phyloP scores from a whole-genome alignment of 2,888 invertebrate species.

The Priocnemis perturbator region DNA sequence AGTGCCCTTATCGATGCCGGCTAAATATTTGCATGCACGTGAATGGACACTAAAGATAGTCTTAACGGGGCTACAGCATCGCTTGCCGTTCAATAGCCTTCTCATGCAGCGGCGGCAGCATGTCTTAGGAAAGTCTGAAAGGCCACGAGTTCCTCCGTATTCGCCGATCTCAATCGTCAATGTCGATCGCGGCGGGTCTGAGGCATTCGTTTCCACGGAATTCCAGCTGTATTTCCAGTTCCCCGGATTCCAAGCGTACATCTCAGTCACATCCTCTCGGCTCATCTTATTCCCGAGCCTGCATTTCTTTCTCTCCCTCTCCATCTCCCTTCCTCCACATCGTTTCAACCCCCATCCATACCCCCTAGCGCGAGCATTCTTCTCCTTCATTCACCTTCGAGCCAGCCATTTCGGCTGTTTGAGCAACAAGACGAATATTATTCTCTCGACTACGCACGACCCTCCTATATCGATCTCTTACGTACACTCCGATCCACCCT shows the following conservation, averaged over 20 bases:
- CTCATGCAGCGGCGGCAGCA: too few relatives aligned
- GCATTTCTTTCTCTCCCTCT: not conserved
- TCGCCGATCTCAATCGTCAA: slow-evolving; percentile 2
- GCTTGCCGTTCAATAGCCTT: too few relatives aligned
- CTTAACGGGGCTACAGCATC: too few relatives aligned
- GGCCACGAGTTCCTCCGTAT: not conserved
- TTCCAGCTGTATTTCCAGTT: slow-evolving; percentile 7
- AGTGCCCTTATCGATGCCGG: too few relatives aligned
- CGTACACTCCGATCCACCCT: not conserved
- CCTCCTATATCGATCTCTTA: slow-evolving; percentile 7
- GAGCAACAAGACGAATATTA: slow-evolving; percentile 56
- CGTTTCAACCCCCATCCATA: slow-evolving; percentile 8
- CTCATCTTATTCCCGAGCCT: slow-evolving; percentile 4
- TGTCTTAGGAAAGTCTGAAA: too few relatives aligned
- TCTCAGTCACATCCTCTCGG: slow-evolving; percentile 7
- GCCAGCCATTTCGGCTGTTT: slow-evolving; percentile 40
- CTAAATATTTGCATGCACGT: too few relatives aligned
- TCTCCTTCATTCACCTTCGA: slow-evolving; percentile 26
- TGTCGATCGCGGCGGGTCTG: slow-evolving; percentile 1
- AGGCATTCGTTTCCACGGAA: slow-evolving; percentile 1
- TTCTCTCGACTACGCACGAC: slow-evolving; percentile 40
- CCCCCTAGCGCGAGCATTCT: slow-evolving; percentile 24
- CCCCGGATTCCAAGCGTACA: slow-evolving; percentile 5
- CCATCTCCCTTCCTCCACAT: slow-evolving; percentile 16
- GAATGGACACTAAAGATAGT: too few relatives aligned